These are phyloP conservation scores for Trachurus trachurus DNA, from an alignment of 2,797 vertebrate species.

Conservation along the genomic window DNA sequence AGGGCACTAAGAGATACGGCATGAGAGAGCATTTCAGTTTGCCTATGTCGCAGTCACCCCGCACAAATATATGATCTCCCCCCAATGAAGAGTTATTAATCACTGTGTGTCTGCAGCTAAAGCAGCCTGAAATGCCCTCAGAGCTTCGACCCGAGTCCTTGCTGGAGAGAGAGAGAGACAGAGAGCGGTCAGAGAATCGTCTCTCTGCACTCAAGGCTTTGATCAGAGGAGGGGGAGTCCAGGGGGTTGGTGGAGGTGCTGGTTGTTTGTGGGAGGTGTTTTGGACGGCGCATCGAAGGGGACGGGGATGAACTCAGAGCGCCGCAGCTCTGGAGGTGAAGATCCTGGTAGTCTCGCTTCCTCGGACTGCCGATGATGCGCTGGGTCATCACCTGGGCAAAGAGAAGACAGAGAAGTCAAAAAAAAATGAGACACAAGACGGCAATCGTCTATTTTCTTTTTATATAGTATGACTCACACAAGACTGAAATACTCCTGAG, in stretches of 20 bases:
- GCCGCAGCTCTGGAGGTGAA: slow-evolving; percentile 92
- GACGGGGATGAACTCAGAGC: slow-evolving; percentile 87
- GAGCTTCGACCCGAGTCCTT: slow-evolving; percentile 61
- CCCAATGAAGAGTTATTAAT: slow-evolving; percentile 41
- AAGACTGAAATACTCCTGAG: background rate
- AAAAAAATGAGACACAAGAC: background rate
- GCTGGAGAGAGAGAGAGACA: background rate
- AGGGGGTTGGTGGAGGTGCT: slow-evolving; percentile 59
- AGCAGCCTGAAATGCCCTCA: slow-evolving; percentile 61
- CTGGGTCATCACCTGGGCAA: slow-evolving; percentile 88
- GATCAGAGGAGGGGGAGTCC: slow-evolving; percentile 70
- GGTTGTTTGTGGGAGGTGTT: slow-evolving; percentile 68
- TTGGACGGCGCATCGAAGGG: slow-evolving; percentile 77
- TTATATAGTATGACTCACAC: background rate
- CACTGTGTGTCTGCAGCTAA: slow-evolving; percentile 54
- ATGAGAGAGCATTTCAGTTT: slow-evolving; percentile 65
- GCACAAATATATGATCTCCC: slow-evolving; percentile 48
- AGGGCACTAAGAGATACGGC: slow-evolving; percentile 71
- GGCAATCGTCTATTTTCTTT: background rate
- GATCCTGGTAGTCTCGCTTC: slow-evolving; percentile 85
- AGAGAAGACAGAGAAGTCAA: slow-evolving; percentile 13
- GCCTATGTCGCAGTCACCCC: slow-evolving; percentile 61
- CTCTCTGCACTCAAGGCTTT: slow-evolving; percentile 90
- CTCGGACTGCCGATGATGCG: slow-evolving; percentile 78
- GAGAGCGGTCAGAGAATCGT: slow-evolving; percentile 90